Conservation (phyloP, 2,888 invertebrate species). For the Amphipoea oculea region DNA sequence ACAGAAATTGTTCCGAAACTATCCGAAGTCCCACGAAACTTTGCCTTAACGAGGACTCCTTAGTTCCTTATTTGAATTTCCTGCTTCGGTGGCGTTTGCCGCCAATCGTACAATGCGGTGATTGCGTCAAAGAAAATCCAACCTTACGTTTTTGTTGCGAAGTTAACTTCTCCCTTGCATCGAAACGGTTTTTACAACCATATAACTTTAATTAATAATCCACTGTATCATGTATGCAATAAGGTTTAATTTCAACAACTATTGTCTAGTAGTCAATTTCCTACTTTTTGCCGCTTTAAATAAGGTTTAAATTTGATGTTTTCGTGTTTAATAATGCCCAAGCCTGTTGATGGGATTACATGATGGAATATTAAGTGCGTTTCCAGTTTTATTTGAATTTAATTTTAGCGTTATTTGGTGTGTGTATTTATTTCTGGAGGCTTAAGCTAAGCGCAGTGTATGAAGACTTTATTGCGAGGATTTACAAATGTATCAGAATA, state of each 20-base stretch:
- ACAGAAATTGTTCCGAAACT: constrained; percentile 62
- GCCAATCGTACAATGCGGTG: constrained; percentile 61
- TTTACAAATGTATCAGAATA: constrained; percentile 37
- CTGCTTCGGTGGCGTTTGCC: constrained; percentile 71
- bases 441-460: constrained; percentile 6
- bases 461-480: constrained; percentile 45
- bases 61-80: constrained; percentile 82
- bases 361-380: constrained; percentile 54
- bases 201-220: constrained; percentile 17
- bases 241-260: constrained; percentile 41
- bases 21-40: constrained; percentile 63
- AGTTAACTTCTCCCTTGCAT: constrained; percentile 2
- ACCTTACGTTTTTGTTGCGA: constrained; percentile 62
- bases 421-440: constrained; percentile 37
- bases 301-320: constrained; percentile 44
- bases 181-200: not conserved
- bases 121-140: constrained; percentile 62
- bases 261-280: constrained; percentile 13
- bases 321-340: constrained; percentile 30
- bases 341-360: constrained; percentile 55
- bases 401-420: constrained; percentile 59
- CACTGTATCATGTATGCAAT: constrained; percentile 29
- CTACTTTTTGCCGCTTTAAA: not conserved
- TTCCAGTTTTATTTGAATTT: constrained; percentile 65
- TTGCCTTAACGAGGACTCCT: constrained; percentile 74